A percentile compares a stretch with the other conserved stretches of the same genome.
Evolutionary conservation across 2,797 vertebrate genomes (phyloP).

Genomic region (Myotis vivesi): DNA sequence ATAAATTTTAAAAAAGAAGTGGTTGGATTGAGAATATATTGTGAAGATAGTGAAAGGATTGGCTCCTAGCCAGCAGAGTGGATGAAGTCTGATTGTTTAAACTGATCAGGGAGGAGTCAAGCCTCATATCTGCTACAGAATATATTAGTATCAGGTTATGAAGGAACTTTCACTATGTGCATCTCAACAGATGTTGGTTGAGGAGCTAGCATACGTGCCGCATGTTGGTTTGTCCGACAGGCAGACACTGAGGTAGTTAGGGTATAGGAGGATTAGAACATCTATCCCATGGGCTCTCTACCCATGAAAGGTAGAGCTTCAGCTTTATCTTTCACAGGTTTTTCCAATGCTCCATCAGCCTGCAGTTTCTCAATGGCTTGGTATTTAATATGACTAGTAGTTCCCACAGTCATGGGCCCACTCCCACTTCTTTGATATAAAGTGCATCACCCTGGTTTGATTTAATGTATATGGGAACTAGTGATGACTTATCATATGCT

Average conservation of each 20-base stretch:
- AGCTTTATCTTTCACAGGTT: neutral
- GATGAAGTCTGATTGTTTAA: neutral
- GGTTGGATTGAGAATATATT: neutral
- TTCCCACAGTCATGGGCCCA: neutral
- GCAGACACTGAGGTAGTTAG: neutral
- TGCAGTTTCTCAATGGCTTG: neutral
- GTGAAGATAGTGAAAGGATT: neutral
- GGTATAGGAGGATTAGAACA: neutral
- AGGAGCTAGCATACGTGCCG: neutral
- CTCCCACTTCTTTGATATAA: neutral
- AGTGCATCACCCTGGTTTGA: neutral
- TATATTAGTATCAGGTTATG: neutral
- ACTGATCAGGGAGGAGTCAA: neutral
- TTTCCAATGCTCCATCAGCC: neutral
- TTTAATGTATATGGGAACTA: neutral
- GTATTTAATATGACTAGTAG: neutral
- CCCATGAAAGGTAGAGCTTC: neutral
- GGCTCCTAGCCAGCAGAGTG: neutral
- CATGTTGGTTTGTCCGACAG: neutral
- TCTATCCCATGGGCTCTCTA: neutral
- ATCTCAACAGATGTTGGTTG: neutral
- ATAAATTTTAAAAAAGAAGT: too few species aligned
- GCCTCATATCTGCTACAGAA: neutral
- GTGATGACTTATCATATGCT: neutral
- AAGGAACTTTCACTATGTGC: neutral